Evolutionary conservation across 2,113 vertebrate species (phyloP).

Genomic region (Oceanites oceanicus): DNA sequence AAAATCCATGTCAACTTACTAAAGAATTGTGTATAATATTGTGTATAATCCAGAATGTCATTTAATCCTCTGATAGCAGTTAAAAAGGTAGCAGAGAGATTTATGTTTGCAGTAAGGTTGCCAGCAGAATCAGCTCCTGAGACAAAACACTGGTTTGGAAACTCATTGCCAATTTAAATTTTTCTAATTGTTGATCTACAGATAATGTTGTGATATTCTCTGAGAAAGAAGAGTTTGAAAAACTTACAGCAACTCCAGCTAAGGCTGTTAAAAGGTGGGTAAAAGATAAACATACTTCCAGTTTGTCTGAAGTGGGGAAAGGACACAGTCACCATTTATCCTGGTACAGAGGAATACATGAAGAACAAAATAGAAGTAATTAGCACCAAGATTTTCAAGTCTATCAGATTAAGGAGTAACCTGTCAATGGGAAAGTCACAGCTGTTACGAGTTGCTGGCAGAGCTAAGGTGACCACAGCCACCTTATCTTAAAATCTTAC

Average conservation of each 20-base stretch:
- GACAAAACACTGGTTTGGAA: neutral
- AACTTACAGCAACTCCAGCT: constrained; percentile 86
- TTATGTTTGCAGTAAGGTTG: neutral
- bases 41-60: neutral
- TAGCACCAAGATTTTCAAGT: neutral
- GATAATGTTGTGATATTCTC: constrained; percentile 93
- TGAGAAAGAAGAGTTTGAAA: constrained; percentile 96
- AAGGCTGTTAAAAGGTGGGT: constrained; percentile 91
- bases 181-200: constrained; percentile 47
- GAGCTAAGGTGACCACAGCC: neutral
- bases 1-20: neutral
- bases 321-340: neutral
- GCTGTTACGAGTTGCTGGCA: neutral
- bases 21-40: neutral
- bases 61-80: neutral
- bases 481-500: neutral
- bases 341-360: neutral
- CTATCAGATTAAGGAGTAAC: neutral
- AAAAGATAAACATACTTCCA: neutral
- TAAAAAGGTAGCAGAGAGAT: neutral
- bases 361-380: neutral
- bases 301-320: neutral
- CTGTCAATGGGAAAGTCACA: neutral
- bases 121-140: neutral
- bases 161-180: neutral